Evolutionary conservation across 2,113 vertebrate genomes (phyloP).

Genomic region (Ramphastos sulfuratus): DNA sequence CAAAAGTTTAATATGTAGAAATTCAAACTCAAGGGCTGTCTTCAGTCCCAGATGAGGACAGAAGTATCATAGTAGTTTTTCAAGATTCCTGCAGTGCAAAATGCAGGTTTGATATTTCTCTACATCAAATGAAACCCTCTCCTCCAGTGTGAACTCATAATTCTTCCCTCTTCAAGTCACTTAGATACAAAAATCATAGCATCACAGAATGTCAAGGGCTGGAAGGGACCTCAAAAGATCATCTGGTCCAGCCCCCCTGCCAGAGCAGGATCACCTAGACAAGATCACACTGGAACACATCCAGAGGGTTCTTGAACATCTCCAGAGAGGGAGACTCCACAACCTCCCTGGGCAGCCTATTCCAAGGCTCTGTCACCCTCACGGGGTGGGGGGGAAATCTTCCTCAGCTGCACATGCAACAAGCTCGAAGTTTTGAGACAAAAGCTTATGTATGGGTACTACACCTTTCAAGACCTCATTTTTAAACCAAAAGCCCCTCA

Average conservation of each 20-base stretch:
- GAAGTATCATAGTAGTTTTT: neutral
- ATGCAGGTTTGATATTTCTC: neutral
- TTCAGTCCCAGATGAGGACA: neutral
- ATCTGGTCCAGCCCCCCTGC: too few species aligned
- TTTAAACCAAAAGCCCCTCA: neutral
- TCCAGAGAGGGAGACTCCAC: too few species aligned
- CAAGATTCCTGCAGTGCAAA: neutral
- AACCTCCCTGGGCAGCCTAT: too few species aligned
- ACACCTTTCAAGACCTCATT: neutral
- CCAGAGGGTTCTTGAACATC: too few species aligned
- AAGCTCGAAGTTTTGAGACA: neutral
- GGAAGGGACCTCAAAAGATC: too few species aligned
- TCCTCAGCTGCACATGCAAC: neutral
- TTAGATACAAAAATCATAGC: neutral
- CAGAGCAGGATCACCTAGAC: too few species aligned
- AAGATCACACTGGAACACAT: too few species aligned
- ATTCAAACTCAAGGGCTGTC: neutral
- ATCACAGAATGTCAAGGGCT: too few species aligned
- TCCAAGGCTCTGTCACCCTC: too few species aligned
- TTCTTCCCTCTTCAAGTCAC: neutral
- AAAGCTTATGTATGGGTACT: neutral
- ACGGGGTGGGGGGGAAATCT: too few species aligned
- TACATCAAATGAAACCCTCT: neutral
- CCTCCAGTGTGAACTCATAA: neutral
- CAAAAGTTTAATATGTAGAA: neutral